These are phyloP conservation scores for Troides aeacus DNA, from an alignment of 2,888 invertebrate genomes.

Conservation along the genomic window DNA sequence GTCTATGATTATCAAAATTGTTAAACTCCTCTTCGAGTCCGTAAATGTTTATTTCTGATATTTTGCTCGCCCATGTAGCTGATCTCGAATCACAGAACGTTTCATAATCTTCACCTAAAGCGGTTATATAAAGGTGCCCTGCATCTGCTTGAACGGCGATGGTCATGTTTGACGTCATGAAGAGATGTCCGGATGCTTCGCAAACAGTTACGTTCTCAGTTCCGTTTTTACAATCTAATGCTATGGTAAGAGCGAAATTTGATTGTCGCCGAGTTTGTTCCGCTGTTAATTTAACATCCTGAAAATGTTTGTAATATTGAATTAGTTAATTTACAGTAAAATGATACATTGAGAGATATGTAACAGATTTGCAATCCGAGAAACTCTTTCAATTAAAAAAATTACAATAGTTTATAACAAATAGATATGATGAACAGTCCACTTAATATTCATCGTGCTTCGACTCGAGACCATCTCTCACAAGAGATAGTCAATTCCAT, in stretches of 20 bases:
- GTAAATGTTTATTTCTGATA: constrained; percentile 56
- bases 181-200: constrained; percentile 54
- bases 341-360: not conserved
- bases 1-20: constrained; percentile 62
- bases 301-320: constrained; percentile 36
- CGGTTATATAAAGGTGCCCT: constrained; percentile 46
- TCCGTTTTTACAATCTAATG: constrained; percentile 49
- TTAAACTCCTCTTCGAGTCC: constrained; percentile 59
- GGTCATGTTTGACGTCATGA: constrained; percentile 47
- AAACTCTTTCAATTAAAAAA: too few relatives aligned
- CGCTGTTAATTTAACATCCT: constrained; percentile 54
- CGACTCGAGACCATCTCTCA: too few relatives aligned
- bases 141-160: constrained; percentile 49
- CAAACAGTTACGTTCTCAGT: constrained; percentile 38
- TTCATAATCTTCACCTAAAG: constrained; percentile 46
- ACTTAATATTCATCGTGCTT: too few relatives aligned
- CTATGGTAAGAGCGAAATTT: constrained; percentile 53
- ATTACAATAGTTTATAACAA: too few relatives aligned
- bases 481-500: too few relatives aligned
- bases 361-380: too few relatives aligned
- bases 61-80: constrained; percentile 43
- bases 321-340: not conserved
- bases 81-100: constrained; percentile 44
- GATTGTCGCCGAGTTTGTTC: constrained; percentile 55
- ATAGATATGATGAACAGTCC: too few relatives aligned